These are phyloP conservation scores for Spatula clypeata DNA, from an alignment of 2,797 vertebrate genomes.

Conservation along the genomic window DNA sequence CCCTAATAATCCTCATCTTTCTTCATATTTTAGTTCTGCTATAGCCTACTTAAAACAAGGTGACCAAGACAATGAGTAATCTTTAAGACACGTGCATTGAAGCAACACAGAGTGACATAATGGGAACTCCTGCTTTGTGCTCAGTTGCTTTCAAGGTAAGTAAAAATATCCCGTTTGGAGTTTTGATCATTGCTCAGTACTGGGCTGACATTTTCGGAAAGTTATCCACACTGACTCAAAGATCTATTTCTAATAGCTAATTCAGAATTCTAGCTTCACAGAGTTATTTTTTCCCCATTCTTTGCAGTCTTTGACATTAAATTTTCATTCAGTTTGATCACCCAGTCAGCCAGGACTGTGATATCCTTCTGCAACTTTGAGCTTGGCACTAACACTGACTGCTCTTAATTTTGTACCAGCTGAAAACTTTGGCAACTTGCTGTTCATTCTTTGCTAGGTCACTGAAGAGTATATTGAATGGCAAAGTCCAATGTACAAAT, in stretches of 20 bases:
- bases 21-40: neutral
- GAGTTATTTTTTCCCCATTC: neutral
- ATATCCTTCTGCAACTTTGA: neutral
- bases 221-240: neutral
- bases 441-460: neutral
- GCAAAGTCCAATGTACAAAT: neutral
- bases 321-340: neutral
- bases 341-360: neutral
- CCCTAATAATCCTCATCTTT: neutral
- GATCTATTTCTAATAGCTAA: neutral
- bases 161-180: neutral
- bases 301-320: neutral
- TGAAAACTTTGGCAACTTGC: neutral
- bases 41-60: neutral
- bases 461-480: neutral
- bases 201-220: neutral
- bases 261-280: neutral
- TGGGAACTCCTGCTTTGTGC: neutral
- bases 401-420: neutral
- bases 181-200: constrained; percentile 20
- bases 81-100: rapidly evolving
- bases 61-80: neutral
- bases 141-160: constrained; percentile 6
- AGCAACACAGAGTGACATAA: constrained; percentile 30
- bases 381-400: neutral